Percentiles rank a stretch among this genome's conserved stretches.
Evolutionary conservation across 1,140 invertebrate species (phyloP).

Genomic region (Maniola jurtina): DNA sequence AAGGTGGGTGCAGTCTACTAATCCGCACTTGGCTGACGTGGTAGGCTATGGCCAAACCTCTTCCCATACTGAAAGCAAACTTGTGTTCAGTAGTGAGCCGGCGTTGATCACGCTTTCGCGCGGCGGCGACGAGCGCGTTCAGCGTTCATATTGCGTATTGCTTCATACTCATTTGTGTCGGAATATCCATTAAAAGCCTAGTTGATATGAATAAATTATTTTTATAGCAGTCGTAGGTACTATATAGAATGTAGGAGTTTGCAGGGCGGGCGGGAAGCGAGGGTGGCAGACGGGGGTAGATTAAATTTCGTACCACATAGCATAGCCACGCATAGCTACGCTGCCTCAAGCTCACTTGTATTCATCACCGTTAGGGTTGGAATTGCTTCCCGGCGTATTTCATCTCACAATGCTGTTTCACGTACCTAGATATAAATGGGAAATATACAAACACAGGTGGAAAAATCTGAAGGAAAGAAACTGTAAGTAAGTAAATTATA

Average conservation of each 20-base stretch:
- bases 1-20: too few species aligned
- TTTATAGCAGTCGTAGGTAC: conserved; percentile 22
- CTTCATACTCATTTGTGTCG: conserved; percentile 27
- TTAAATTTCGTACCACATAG: conserved; percentile 69
- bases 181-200: conserved; percentile 29
- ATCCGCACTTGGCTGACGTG: too few species aligned
- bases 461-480: not conserved
- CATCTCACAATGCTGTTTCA: conserved; percentile 28
- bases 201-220: conserved; percentile 40
- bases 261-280: conserved; percentile 30
- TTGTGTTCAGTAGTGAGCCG: too few species aligned
- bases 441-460: not conserved
- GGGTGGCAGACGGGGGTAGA: conserved; percentile 64
- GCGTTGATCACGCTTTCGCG: too few species aligned
- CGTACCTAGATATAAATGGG: conserved; percentile 17
- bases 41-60: too few species aligned
- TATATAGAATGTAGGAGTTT: conserved; percentile 25
- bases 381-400: conserved; percentile 49
- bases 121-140: not conserved
- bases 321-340: conserved; percentile 53
- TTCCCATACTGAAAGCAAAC: too few species aligned
- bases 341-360: conserved; percentile 56
- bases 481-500: too few species aligned
- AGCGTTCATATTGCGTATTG: conserved; percentile 29
- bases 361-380: conserved; percentile 67